phyloP scores from a whole-genome alignment of 1,140 invertebrate species.

The Diachasmimorpha longicaudata region DNA sequence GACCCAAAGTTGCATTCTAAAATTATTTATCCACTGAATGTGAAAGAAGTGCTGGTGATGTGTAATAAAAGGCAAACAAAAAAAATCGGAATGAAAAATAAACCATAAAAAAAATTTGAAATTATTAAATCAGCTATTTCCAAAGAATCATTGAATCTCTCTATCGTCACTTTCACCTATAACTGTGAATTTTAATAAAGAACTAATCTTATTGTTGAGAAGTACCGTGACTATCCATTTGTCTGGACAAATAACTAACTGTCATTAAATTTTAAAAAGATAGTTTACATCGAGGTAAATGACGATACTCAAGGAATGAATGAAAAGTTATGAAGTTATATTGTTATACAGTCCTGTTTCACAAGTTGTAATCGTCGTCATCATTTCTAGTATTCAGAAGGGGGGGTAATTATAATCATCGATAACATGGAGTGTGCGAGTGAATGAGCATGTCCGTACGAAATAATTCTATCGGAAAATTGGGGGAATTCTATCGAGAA shows the following conservation, averaged over 20 bases:
- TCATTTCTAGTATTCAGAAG: not conserved
- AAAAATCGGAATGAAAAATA: no score
- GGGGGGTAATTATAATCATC: not conserved
- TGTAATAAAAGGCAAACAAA: no score
- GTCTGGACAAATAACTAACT: not conserved
- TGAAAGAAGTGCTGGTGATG: no score
- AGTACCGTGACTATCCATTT: not conserved
- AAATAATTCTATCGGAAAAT: no score
- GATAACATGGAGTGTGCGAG: conserved; percentile 1
- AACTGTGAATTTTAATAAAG: not conserved
- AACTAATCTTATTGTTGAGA: not conserved
- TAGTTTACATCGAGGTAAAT: not conserved
- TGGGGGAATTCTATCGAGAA: no score
- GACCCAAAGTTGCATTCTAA: no score
- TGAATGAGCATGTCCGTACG: not conserved
- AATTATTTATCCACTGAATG: no score
- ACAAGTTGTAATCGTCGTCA: not conserved
- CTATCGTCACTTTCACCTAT: not conserved
- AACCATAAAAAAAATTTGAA: no score
- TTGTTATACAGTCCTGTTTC: not conserved
- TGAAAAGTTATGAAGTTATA: not conserved
- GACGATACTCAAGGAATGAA: not conserved
- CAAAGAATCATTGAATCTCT: not conserved
- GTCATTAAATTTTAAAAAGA: not conserved
- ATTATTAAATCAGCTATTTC: not conserved